A percentile compares a stretch with the other conserved stretches of the same genome.
Evolutionary conservation across 1,140 invertebrate genomes (phyloP).

Genomic region (Melitaea cinxia): DNA sequence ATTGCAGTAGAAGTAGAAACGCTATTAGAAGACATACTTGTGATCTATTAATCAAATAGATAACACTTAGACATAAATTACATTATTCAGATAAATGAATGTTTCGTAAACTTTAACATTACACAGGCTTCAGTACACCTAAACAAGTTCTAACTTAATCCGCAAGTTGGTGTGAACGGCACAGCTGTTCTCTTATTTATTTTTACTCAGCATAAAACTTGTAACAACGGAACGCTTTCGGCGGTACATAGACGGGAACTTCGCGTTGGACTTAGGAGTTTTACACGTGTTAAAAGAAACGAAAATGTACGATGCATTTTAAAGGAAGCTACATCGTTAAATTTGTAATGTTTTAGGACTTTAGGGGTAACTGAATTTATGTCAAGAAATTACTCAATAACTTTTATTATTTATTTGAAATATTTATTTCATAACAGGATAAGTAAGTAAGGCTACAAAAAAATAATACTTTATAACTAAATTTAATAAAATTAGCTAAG

Average conservation of each 20-base stretch:
- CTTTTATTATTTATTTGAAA: not conserved
- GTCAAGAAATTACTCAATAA: no score
- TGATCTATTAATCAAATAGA: no score
- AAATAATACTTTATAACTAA: no score
- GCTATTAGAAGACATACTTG: no score
- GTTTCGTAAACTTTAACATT: constrained; percentile 11
- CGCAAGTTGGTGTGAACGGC: constrained; percentile 29
- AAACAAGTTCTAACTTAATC: constrained; percentile 26
- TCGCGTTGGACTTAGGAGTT: constrained; percentile 23
- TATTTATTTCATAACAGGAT: no score
- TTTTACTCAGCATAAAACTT: constrained; percentile 38
- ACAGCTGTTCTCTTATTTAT: constrained; percentile 42
- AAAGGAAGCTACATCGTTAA: not conserved
- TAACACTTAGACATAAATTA: not conserved
- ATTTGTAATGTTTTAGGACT: not conserved
- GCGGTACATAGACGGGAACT: constrained; percentile 25
- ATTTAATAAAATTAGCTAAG: no score
- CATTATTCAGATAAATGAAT: not conserved
- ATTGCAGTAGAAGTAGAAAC: no score
- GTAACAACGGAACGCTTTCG: constrained; percentile 34
- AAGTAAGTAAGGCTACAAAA: no score
- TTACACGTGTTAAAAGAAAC: constrained; percentile 27
- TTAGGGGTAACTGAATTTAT: not conserved
- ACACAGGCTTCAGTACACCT: constrained; percentile 11
- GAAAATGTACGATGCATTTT: constrained; percentile 30